A percentile compares a stretch with the other conserved stretches of the same genome.
Evolutionary conservation across 2,113 vertebrate genomes (phyloP).

Genomic region (Diphyllodes magnificus): DNA sequence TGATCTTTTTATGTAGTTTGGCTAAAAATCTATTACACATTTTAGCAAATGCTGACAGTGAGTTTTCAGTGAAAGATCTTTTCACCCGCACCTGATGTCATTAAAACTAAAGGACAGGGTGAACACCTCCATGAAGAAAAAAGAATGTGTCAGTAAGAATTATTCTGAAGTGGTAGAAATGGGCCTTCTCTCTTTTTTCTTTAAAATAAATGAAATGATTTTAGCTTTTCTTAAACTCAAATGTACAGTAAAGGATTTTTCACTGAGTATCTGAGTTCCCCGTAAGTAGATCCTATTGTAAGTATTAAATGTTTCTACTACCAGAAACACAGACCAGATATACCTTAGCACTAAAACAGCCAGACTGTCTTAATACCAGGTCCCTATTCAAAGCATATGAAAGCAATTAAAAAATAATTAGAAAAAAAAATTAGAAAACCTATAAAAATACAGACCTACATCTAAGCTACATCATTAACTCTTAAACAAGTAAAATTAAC

Average conservation of each 20-base stretch:
- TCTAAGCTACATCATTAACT: constrained; percentile 29
- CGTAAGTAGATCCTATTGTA: neutral
- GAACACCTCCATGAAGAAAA: neutral
- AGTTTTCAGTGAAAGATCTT: constrained; percentile 11
- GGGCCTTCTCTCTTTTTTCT: neutral
- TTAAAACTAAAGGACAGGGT: neutral
- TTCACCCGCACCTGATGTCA: neutral
- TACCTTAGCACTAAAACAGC: neutral
- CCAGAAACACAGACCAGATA: constrained; percentile 26
- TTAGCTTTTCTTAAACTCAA: constrained; percentile 1
- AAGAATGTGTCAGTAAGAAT: neutral
- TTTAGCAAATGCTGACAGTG: neutral
- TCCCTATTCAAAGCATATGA: constrained; percentile 24
- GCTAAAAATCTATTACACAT: neutral
- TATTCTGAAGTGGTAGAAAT: neutral
- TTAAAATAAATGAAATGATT: constrained; percentile 28
- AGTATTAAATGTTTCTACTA: neutral
- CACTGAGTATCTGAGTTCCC: neutral
- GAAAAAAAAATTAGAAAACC: constrained; percentile 51
- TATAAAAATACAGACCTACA: constrained; percentile 47
- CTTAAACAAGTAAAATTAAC: constrained; percentile 19
- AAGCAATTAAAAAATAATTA: constrained; percentile 59
- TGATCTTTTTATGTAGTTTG: neutral
- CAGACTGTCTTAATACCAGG: constrained; percentile 33
- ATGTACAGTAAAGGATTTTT: constrained; percentile 11